Evolutionary conservation across 2,888 invertebrate genomes (phyloP), one percentile per base, ranked within the genome.

Genomic region (Embidobia sp.): DNA sequence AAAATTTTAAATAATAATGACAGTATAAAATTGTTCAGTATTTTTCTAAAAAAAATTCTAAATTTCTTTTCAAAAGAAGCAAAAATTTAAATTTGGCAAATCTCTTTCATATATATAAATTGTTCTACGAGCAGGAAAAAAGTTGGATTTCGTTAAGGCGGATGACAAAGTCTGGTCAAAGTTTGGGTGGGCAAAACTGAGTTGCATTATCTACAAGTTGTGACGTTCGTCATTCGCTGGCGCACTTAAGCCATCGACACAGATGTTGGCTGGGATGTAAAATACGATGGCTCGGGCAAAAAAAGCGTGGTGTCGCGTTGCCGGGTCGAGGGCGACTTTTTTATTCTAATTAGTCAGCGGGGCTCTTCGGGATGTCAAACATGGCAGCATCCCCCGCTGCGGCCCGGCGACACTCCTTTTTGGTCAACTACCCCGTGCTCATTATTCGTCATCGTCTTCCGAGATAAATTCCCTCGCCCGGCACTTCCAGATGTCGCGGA

Each of bases 271-370:
- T 16, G 33, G 13, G 18, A 27, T 61, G 70, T 51, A 63, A 63
- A 72, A 53, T 63, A 72, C 44, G 46, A 35, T 16, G 53, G n/a
- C 29, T 5, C 19, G 27, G 13, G 33, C 16, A 11, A 59, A 61
- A 70, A 51, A 61, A 48, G 16, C 16, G 49, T 33, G 33, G 59
- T 59, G 69, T 69, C 35, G 42, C 61, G 53, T 46, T 42, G 67
- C 49, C 33, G 63, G 33, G 42, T 44, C 40, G 53, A 57, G 42
- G 84, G 84, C 82, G 84, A 81, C 83, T 84, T 87, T 87, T 88
- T 88, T 87, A 86, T 82, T 83, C 85, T 87, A 88, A 88, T 88
- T 88, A 88, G 88, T 88, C 88, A 88, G 85, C 85, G 85, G 81
- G 82, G 79, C 85, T 87, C 87, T 87, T 83, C 81, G 81, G 82